A percentile compares a stretch with the other conserved stretches of the same genome.
Conservation (phyloP, 2,113 vertebrate genomes). For the Sapayoa aenigma region DNA sequence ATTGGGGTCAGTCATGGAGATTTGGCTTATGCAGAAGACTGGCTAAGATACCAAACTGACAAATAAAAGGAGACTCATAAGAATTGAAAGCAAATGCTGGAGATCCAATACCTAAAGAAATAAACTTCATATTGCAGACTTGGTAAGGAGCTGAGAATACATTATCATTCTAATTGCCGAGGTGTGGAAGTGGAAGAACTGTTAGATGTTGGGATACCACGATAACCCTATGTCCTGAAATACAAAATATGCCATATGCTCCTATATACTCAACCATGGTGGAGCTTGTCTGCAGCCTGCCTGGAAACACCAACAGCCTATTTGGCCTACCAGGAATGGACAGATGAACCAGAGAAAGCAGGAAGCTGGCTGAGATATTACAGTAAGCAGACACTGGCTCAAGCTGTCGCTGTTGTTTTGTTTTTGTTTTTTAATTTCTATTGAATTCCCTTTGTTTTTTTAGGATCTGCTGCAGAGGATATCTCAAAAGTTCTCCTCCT, state of each 20-base stretch:
- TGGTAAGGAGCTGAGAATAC: not conserved
- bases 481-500: not conserved
- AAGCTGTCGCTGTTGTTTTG: not conserved
- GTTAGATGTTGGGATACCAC: too few relatives aligned
- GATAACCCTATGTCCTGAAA: not conserved
- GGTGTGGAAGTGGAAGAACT: not conserved
- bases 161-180: not conserved
- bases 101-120: not conserved
- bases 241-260: not conserved
- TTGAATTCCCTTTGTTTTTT: not conserved
- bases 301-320: not conserved
- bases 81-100: not conserved
- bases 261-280: accelerated
- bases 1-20: conserved; percentile 9
- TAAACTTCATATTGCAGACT: not conserved
- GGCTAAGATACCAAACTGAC: not conserved
- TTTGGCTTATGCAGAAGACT: not conserved
- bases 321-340: not conserved
- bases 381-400: not conserved
- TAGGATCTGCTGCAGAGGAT: not conserved
- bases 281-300: not conserved
- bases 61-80: not conserved
- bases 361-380: not conserved
- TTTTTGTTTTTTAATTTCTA: not conserved
- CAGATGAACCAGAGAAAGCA: not conserved